Base-by-base conservation (phyloP, 2,113 vertebrate species). In the Embiotoca jacksoni region DNA sequence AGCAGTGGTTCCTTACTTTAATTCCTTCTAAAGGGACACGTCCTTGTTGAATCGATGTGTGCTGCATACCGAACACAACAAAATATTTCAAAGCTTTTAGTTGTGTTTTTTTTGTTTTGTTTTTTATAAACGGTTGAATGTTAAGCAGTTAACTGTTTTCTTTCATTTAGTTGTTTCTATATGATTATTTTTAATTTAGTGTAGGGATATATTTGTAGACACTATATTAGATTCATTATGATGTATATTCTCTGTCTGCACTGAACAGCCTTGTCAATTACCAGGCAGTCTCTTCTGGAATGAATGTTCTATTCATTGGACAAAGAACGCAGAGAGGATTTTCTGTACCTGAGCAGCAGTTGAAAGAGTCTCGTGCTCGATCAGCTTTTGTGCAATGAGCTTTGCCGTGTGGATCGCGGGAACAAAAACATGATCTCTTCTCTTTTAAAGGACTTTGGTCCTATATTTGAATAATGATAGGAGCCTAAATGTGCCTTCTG, bases 341-440 rank as follows among this genome's bases (percentile, higher is more conserved):
- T 23, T 23, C 23, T 23, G 23, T 23, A 23, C 23, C 57, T 70
- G 46, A 67, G 62, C 44, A 53, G 76, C 66, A 30, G 66, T 33
- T 67, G 47, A 73, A 73, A 80, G 54, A 37, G 31, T 35, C 31
- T 60, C 5, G 41, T 70, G 47, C 30, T 57, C 57, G 44, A 80
- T 80, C 52, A 47, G 46, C 32, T 58, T 46, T 56, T 54, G 52
- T 47, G 16, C 69, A 75, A 84, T 50, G 57, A 52, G 76, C 53
- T 41, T 36, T 23, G 23, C 23, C 23, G 23, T 23, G 23, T 23
- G 23, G 23, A 23, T 23, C 23, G 23, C 23, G 23, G 23, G n/a
- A 31, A 46, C 39, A 41, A 11, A 44, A 53, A 3, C 50, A n/a
- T 16, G 31, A 33, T 52, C 47, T 59, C 52, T 60, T 16, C 31